Percentiles rank a stretch among this genome's conserved stretches.
Evolutionary conservation across 2,797 vertebrate species (phyloP).

Genomic region (Mormyrus hasselquistii): DNA sequence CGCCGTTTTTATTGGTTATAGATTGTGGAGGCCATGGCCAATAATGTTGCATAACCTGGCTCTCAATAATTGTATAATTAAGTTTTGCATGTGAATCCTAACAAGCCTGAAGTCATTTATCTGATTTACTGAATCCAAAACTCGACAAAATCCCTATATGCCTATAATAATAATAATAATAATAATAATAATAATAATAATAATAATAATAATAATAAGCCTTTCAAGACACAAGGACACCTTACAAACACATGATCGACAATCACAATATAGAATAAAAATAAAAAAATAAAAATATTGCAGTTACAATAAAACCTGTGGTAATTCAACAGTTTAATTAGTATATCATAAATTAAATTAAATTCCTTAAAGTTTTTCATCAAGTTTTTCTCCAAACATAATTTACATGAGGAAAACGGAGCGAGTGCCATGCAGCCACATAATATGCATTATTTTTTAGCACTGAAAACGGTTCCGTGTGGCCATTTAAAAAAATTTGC

Average conservation of each 20-base stretch:
- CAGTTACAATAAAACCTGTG: background rate
- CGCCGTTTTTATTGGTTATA: background rate
- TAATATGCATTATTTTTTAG: background rate
- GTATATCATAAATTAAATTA: background rate
- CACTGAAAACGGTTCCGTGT: background rate
- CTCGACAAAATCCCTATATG: background rate
- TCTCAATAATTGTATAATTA: background rate
- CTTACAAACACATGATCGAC: background rate
- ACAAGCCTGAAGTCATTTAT: background rate
- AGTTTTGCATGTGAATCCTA: background rate
- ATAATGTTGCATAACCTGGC: background rate
- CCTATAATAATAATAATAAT: background rate
- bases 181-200: background rate
- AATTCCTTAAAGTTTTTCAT: background rate
- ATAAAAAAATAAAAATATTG: background rate
- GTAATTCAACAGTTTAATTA: background rate
- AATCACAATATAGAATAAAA: background rate
- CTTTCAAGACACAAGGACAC: background rate
- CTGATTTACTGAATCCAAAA: background rate
- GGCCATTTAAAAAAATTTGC: background rate
- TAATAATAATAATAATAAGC: background rate
- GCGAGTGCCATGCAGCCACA: background rate
- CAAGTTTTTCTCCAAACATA: background rate
- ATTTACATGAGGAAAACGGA: background rate
- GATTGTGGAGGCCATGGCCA: background rate